Base-by-base conservation (phyloP, 2,113 vertebrate species). In the Anguilla japonica region DNA sequence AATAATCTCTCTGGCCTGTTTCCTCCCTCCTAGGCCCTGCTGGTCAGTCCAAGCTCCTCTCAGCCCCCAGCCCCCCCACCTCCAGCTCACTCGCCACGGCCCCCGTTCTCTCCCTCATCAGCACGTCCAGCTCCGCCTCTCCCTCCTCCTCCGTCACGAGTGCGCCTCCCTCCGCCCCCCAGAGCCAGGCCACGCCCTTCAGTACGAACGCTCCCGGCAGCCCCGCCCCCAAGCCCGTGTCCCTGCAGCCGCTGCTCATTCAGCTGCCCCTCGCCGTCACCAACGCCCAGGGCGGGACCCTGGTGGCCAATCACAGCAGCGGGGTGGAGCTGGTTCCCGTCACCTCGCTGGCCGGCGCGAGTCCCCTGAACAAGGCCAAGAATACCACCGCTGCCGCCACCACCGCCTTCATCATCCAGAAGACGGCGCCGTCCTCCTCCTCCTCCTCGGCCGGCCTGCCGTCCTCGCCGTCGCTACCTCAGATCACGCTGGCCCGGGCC, bases 221-320 rank as follows among this genome's bases (percentile, higher is more conserved):
- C 9, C 83, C 82, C 41, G 86, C 85, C 0, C 93, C 94, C 57
- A 95, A 95, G 91, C 92, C 91, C 0, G 79, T 92, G 80, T 88
- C 91, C 11, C 87, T 92, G 34, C 91, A 91, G 86, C 90, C 94
- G 0, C 90, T 96, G 11, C 93, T 96, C 88, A 95, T 96, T 86
- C 95, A 96, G 91, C 93, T 95, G 46, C 94, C 95, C 39, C 87
- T 96, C 46, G 93, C 95, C 1, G 88, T 95, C 89, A 81, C 93
- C 18, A 94, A 94, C 0, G 93, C 94, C 29, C 94, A 94, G 89
- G 81, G 89, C 0, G 95, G 95, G 60, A 90, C 95, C 0, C 87
- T 96, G 79, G 93, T 95, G 90, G 94, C 94, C 89, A 80, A 78
- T 8, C 57, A 40, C 18, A 83, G 79, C 22, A 82, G 84, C 40